Evolutionary conservation across 2,888 invertebrate species (phyloP), one percentile per base, ranked within the genome.

Genomic region (Papilio protenor): DNA sequence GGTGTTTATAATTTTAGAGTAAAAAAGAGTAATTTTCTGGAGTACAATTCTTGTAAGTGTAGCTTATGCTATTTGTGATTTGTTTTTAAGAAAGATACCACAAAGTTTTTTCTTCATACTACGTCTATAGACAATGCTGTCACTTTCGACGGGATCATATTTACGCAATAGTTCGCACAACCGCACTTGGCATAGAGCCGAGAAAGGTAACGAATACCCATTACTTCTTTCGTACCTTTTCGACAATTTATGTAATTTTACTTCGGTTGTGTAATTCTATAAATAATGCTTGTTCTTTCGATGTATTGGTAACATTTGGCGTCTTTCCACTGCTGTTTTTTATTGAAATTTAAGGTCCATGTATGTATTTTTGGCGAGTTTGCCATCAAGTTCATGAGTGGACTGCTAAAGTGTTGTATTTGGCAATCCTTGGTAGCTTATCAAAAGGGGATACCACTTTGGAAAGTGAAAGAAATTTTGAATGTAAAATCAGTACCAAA

Each of bases 61-160:
- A 47, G 45, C 45, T 47, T 47, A 47, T 47, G 45, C 52, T 16
- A 23, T 57, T 57, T 59, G 57, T 55, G 55, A 55, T n/a, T 55
- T 55, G 18, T 55, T 18, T 2, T 21, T 8, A 1, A 12, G 12
- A 59, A 3, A 18, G 16, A 23, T 18, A 59, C 23, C 57, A 5
- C 6, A 23, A 3, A 59, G 21, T 23, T 23, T 2, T 3, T 59
- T 61, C 27, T 64, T 64, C 70, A 71, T 75, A 64, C 72, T 52
- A 55, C 33, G 27, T 74, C 70, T 61, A 23, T n/a, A 69, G 12
- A 78, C 75, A 78, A 71, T 75, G 64, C 71, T 78, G 75, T 78
- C 78, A 78, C 78, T 75, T 78, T 75, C 75, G 64, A 78, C 52
- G 71, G 59, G 47, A 69, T 78, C 55, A 78, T 75, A 75, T 78